Conservation (phyloP, 23 tunicate genomes). For the Clavelina lepadiformis region DNA sequence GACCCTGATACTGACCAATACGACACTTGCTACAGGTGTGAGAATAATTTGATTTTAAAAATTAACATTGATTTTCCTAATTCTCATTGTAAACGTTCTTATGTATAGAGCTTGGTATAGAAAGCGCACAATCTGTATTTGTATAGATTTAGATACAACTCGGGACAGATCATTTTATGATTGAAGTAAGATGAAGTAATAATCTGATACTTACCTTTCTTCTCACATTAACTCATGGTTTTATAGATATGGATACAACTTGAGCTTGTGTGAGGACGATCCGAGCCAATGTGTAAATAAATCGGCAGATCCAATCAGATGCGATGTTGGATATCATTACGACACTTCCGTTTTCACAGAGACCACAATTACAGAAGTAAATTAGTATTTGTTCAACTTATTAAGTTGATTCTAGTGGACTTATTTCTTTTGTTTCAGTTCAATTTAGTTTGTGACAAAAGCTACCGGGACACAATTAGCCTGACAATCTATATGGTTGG, state of each 20-base stretch:
- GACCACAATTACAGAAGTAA: slow-evolving; percentile 50
- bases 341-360: slow-evolving; percentile 45
- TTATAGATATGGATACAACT: slow-evolving; percentile 44
- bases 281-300: slow-evolving; percentile 6
- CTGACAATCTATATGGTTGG: slow-evolving; percentile 30
- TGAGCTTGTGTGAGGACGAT: slow-evolving; percentile 15
- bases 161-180: no score
- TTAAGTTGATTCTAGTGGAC: no score
- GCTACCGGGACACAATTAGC: slow-evolving; percentile 23
- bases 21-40: slow-evolving; percentile 34
- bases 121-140: no score
- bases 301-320: slow-evolving; percentile 19
- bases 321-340: slow-evolving; percentile 40
- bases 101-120: no score
- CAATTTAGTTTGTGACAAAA: slow-evolving; percentile 37
- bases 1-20: slow-evolving; percentile 18
- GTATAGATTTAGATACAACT: no score
- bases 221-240: no score
- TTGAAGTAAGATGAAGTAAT: no score
- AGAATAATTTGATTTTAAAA: no score
- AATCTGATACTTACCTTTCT: no score
- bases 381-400: not conserved
- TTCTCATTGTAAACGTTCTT: no score
- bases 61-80: no score
- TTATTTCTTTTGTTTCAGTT: no score